phyloP scores from a whole-genome alignment of 2,113 vertebrate species.

The Melanerpes formicivorus region DNA sequence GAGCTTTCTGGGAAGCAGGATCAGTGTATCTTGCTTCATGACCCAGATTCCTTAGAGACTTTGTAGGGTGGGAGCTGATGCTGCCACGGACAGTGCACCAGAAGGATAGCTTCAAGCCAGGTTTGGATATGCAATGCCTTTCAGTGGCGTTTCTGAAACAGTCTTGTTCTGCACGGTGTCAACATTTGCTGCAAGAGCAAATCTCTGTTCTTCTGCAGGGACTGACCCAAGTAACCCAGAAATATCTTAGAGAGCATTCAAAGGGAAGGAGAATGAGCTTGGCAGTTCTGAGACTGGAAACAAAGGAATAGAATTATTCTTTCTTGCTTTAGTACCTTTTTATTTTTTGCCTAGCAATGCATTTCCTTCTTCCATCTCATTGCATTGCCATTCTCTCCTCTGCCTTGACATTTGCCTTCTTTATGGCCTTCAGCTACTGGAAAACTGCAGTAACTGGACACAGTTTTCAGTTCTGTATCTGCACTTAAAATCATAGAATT shows the following conservation, averaged over 20 bases:
- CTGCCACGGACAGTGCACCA: not conserved
- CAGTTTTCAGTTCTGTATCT: not conserved
- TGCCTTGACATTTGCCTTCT: not conserved
- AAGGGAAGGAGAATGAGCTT: not conserved
- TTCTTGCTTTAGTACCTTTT: not conserved
- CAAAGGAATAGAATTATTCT: not conserved
- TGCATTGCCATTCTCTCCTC: not conserved
- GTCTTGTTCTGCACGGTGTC: not conserved
- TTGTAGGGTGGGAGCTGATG: not conserved
- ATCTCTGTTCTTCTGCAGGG: not conserved
- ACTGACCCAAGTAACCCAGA: not conserved
- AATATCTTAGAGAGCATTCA: not conserved
- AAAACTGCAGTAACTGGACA: not conserved
- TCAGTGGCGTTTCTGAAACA: not conserved
- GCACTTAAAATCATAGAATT: not conserved
- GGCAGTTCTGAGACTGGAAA: not conserved
- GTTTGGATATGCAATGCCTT: not conserved
- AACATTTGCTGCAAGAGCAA: not conserved
- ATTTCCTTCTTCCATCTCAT: not conserved
- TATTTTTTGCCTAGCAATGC: not conserved
- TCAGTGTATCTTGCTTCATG: fast-evolving
- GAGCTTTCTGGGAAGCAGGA: not conserved
- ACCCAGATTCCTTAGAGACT: not conserved
- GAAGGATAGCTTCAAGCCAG: not conserved
- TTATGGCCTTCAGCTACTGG: not conserved